These are phyloP conservation scores for Phyllotis vaccarum DNA, from an alignment of 2,797 vertebrate species.

Conservation along the genomic window DNA sequence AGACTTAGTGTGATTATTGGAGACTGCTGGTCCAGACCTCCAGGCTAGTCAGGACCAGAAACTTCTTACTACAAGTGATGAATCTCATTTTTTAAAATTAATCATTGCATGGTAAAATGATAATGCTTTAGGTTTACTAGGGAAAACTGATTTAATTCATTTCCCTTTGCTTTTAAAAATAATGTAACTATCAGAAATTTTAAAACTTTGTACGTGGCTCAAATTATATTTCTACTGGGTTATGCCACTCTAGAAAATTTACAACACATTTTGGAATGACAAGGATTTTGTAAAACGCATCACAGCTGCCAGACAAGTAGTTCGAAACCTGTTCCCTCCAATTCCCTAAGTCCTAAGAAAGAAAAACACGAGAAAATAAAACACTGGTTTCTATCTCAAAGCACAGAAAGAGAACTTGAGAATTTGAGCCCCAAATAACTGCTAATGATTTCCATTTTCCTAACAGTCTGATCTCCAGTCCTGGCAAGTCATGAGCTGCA, in stretches of 20 bases:
- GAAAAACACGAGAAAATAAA: constrained; percentile 39
- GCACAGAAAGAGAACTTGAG: constrained; percentile 37
- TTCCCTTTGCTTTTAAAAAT: constrained; percentile 30
- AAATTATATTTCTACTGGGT: background rate
- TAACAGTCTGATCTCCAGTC: background rate
- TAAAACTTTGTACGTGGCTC: background rate
- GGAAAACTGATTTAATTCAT: background rate
- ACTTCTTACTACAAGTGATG: background rate
- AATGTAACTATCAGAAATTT: background rate
- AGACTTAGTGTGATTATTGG: no score
- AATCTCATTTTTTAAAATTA: constrained; percentile 10
- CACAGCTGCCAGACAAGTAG: background rate
- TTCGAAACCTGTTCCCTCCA: background rate
- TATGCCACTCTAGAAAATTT: constrained; percentile 29
- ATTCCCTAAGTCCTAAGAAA: background rate
- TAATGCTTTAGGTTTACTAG: constrained; percentile 12
- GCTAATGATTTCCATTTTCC: constrained; percentile 61
- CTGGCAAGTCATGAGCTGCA: background rate
- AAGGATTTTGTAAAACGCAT: constrained; percentile 17
- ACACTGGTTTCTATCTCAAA: constrained; percentile 29
- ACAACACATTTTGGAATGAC: background rate
- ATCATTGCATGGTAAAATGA: background rate
- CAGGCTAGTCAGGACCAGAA: no score
- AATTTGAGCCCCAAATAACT: background rate
- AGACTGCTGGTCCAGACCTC: no score